Evolutionary conservation across 1,140 invertebrate species (phyloP), one percentile per base, ranked within the genome.

Genomic region (Archivesica marissinica): DNA sequence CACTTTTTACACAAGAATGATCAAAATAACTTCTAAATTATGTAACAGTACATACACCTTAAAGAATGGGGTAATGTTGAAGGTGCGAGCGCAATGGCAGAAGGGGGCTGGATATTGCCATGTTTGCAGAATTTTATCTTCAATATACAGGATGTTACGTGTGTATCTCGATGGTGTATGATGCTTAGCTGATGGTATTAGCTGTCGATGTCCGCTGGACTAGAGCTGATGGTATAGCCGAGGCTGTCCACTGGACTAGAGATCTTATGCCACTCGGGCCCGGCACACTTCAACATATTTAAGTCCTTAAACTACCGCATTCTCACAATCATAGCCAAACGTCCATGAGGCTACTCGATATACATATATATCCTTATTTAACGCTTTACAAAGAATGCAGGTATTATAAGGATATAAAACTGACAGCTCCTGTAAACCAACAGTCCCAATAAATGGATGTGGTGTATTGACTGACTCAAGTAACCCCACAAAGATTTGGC

Each of bases 401-500:
- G n/a, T n/a, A n/a, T n/a, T n/a, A n/a, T n/a, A n/a, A n/a, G n/a
- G n/a, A n/a, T n/a, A n/a, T n/a, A n/a, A 30, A 25, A 59, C 23
- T 9, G 59, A 35, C 59, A 35, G 59, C 59, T 64, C 2, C 59
- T 64, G 59, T 35, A 64, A 64, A 64, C 59, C 59, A 33, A 64
- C 33, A 64, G 59, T 64, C 38, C 38, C 59, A 33, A 33, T 52
- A 15, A n/a, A 23, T 59, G 28, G 38, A 64, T 20, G 13, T 2
- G 28, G 30, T 64, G 28, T 64, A 64, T n/a, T 64, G 59, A 35
- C 59, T 25, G 59, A 59, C 41, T 41, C 28, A 75, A 75, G 81
- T 84, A 84, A 84, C 70, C 81, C 59, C 81, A 68, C 25, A 84
- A 84, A 84, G 56, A 68, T 84, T 81, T 84, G 81, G 81, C 81